These are phyloP conservation scores for Porites divaricata DNA, from an alignment of 92 coral and sea anemone genomes.

Conservation along the genomic window DNA sequence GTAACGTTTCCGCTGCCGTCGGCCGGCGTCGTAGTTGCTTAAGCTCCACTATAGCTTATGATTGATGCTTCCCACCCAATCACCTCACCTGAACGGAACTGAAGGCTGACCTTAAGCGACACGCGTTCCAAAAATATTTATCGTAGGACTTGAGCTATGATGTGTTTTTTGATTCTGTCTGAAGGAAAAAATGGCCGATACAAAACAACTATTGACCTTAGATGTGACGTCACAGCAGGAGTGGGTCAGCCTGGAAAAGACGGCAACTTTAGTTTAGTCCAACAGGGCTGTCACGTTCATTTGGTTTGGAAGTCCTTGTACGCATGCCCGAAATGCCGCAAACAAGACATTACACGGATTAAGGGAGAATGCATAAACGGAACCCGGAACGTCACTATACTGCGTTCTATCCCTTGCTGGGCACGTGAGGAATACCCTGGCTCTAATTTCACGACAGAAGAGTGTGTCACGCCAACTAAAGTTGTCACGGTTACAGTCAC, in stretches of 20 bases:
- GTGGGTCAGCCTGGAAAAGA: constrained; percentile 85
- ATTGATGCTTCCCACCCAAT: no score
- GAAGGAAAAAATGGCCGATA: not conserved
- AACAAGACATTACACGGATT: constrained; percentile 59
- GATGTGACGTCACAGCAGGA: constrained; percentile 78
- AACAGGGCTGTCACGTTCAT: constrained; percentile 45
- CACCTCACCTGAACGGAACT: no score
- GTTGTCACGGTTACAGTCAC: not conserved
- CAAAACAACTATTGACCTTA: constrained; percentile 65
- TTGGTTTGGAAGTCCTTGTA: constrained; percentile 84
- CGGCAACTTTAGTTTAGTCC: constrained; percentile 53
- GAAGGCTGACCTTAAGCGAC: no score
- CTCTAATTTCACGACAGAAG: not conserved
- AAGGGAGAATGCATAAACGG: constrained; percentile 70
- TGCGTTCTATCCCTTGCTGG: constrained; percentile 72
- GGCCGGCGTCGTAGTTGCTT: no score
- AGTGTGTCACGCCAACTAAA: constrained; percentile 24
- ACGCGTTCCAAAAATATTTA: no score
- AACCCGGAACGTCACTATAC: constrained; percentile 55
- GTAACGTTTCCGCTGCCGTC: no score
- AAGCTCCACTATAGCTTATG: no score
- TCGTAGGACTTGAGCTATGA: not conserved
- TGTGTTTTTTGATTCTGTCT: not conserved
- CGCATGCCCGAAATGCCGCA: constrained; percentile 87
- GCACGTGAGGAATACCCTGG: constrained; percentile 45